Percentiles rank a stretch among this genome's conserved stretches.
Conservation (phyloP, 2,797 vertebrate genomes). For the Poecilia picta region DNA sequence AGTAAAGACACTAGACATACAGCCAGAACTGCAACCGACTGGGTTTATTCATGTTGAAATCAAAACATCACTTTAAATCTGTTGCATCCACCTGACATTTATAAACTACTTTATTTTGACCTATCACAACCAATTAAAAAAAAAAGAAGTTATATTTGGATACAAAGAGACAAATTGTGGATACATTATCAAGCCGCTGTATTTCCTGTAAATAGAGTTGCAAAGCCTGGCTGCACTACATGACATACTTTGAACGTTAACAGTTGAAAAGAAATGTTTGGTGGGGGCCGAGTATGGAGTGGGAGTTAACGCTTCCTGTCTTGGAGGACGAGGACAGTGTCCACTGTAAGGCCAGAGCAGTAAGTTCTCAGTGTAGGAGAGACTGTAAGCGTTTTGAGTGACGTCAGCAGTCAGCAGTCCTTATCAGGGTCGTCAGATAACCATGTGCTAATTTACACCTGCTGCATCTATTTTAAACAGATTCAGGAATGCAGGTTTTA, state of each 20-base stretch:
- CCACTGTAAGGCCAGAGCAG: background rate
- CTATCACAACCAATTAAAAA: background rate
- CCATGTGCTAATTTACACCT: background rate
- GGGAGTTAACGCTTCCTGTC: constrained; percentile 9
- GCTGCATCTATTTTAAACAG: background rate
- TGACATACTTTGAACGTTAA: background rate
- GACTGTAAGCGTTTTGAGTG: constrained; percentile 4
- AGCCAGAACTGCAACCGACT: background rate
- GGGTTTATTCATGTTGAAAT: background rate
- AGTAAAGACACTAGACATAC: background rate
- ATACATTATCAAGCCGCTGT: background rate
- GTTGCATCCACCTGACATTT: background rate
- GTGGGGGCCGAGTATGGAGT: no score
- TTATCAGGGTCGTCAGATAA: background rate
- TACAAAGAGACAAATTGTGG: background rate
- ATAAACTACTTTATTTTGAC: background rate
- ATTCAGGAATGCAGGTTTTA: background rate
- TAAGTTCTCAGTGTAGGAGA: background rate
- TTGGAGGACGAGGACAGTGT: background rate
- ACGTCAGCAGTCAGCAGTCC: background rate
- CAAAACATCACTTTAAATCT: background rate
- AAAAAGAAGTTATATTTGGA: background rate
- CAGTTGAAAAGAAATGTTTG: background rate
- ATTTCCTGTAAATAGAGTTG: background rate
- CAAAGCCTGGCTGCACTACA: background rate